A percentile compares a stretch with the other conserved stretches of the same genome.
Evolutionary conservation across 2,113 vertebrate species (phyloP).

Genomic region (Spea bombifrons): DNA sequence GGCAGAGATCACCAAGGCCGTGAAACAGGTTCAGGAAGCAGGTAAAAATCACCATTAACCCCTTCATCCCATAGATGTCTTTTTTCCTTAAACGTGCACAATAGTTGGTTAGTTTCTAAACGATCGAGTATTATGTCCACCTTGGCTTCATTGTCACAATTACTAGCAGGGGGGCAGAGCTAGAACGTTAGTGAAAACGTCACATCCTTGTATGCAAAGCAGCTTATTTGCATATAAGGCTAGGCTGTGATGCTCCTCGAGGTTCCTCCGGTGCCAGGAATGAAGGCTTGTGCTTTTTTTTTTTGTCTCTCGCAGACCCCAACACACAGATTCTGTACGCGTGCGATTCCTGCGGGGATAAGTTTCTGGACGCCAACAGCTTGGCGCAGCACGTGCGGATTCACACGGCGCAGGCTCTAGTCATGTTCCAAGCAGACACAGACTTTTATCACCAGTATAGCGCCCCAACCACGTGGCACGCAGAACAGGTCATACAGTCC

Average conservation of each 20-base stretch:
- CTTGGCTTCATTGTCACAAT: no score
- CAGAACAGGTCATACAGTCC: slow-evolving; percentile 81
- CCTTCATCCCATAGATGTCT: no score
- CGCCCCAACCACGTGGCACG: slow-evolving; percentile 72
- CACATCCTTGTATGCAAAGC: no score
- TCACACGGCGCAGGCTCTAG: slow-evolving; percentile 94
- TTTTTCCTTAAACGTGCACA: no score
- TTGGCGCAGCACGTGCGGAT: slow-evolving; percentile 94
- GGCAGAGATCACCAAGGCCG: slow-evolving; percentile 93
- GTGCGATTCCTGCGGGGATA: slow-evolving; percentile 93
- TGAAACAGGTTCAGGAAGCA: slow-evolving; percentile 94
- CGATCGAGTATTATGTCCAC: no score
- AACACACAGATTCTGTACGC: slow-evolving; percentile 95
- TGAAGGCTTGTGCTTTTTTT: neutral
- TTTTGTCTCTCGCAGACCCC: slow-evolving; percentile 72
- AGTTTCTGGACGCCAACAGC: slow-evolving; percentile 89
- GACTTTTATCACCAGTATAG: slow-evolving; percentile 95
- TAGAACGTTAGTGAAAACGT: no score
- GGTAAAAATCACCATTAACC: slow-evolving; percentile 63
- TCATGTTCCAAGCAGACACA: slow-evolving; percentile 95
- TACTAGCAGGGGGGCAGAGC: no score
- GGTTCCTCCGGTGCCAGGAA: neutral
- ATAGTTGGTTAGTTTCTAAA: no score
- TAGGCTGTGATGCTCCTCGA: no score
- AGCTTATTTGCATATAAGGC: no score